Percentiles rank a stretch among this genome's conserved stretches.
Evolutionary conservation across 2,797 vertebrate species (phyloP).

Genomic region (Platyrinchus mystaceus): DNA sequence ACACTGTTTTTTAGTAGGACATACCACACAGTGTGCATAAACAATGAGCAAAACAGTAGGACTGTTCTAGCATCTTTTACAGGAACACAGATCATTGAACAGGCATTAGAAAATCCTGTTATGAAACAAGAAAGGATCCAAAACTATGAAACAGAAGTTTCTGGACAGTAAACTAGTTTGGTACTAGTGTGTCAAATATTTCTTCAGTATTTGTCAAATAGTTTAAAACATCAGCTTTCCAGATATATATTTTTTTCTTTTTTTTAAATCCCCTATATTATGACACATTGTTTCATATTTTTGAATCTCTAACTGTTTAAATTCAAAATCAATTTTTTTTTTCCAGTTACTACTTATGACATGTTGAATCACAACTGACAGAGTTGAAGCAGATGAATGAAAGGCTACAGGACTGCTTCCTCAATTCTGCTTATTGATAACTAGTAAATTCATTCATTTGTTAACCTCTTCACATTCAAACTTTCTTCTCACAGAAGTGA

Average conservation of each 20-base stretch:
- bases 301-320: neutral
- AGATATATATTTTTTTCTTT: neutral
- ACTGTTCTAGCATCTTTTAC: neutral
- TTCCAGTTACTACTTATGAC: neutral
- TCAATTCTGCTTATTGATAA: neutral
- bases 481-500: neutral
- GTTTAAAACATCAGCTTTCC: neutral
- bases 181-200: no score
- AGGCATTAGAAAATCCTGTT: neutral
- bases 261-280: neutral
- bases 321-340: neutral
- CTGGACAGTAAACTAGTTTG: neutral
- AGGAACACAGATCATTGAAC: neutral
- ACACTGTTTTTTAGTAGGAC: neutral
- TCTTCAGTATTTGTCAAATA: no score
- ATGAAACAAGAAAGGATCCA: neutral
- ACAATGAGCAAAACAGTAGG: neutral
- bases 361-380: neutral
- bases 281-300: neutral
- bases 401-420: neutral
- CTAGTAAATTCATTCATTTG: neutral
- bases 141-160: neutral
- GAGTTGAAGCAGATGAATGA: neutral
- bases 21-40: neutral
- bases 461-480: rapidly evolving